These are phyloP conservation scores for Merops nubicus DNA, from an alignment of 2,113 vertebrate genomes.

Conservation along the genomic window DNA sequence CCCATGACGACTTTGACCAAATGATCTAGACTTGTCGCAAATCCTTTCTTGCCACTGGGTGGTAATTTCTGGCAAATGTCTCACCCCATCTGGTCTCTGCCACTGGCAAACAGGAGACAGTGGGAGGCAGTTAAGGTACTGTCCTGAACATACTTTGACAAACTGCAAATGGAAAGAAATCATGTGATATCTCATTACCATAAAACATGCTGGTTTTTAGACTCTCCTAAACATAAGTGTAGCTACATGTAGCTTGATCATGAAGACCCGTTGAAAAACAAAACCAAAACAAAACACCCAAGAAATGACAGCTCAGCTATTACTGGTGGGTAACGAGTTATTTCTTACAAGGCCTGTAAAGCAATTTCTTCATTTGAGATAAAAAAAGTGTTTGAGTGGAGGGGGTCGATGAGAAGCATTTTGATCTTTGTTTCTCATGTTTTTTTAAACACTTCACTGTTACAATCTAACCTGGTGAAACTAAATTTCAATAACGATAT, in stretches of 20 bases:
- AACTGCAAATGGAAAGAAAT: not conserved
- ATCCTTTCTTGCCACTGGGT: not conserved
- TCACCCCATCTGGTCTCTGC: not conserved
- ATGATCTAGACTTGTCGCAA: not conserved
- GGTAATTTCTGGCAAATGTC: not conserved
- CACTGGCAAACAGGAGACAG: not conserved
- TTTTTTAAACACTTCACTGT: not conserved
- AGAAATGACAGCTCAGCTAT: not conserved
- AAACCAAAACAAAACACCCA: not conserved
- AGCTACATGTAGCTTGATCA: not conserved
- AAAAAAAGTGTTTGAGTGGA: not conserved
- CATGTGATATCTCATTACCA: not conserved
- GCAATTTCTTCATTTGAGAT: not conserved
- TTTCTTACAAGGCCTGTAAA: not conserved
- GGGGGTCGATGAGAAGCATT: not conserved
- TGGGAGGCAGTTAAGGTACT: not conserved
- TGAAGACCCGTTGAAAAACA: not conserved
- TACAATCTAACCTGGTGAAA: not conserved
- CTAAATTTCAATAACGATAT: not conserved
- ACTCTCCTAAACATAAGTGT: not conserved
- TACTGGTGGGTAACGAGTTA: not conserved
- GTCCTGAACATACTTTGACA: not conserved
- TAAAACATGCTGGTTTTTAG: not conserved
- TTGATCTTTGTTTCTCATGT: not conserved
- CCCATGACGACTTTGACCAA: not conserved